These are phyloP conservation scores for Phyllostomus discolor DNA, from an alignment of 2,113 vertebrate genomes.

Conservation along the genomic window DNA sequence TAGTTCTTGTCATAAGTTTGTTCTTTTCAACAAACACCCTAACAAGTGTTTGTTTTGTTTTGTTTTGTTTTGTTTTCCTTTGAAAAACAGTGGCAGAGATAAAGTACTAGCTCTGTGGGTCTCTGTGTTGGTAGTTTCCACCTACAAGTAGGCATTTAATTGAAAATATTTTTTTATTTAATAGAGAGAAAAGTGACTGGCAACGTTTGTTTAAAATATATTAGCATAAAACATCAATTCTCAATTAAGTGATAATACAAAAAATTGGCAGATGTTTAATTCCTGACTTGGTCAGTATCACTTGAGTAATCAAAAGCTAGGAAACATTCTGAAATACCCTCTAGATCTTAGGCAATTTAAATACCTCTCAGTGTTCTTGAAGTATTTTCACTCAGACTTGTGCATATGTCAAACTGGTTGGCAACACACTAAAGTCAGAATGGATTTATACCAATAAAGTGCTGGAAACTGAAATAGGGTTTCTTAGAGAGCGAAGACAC, in stretches of 20 bases:
- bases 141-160: background rate
- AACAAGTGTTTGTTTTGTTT: background rate
- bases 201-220: background rate
- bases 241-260: conserved; percentile 3
- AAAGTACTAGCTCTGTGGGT: background rate
- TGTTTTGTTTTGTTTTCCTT: background rate
- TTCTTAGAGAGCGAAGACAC: conserved; percentile 1
- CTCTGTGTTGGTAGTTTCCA: background rate
- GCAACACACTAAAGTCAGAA: background rate
- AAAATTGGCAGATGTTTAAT: background rate
- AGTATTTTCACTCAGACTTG: background rate
- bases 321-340: conserved; percentile 11
- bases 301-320: conserved; percentile 19
- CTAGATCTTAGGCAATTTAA: background rate
- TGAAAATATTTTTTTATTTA: background rate
- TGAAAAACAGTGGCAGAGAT: background rate
- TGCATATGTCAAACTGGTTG: background rate
- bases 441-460: conserved; percentile 16
- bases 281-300: background rate
- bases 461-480: background rate
- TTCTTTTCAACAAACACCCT: background rate
- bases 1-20: background rate
- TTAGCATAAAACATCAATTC: background rate
- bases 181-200: background rate
- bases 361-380: background rate